A percentile compares a stretch with the other conserved stretches of the same genome.
Evolutionary conservation across 2,797 vertebrate genomes (phyloP).

Genomic region (Cheirogaleus major): DNA sequence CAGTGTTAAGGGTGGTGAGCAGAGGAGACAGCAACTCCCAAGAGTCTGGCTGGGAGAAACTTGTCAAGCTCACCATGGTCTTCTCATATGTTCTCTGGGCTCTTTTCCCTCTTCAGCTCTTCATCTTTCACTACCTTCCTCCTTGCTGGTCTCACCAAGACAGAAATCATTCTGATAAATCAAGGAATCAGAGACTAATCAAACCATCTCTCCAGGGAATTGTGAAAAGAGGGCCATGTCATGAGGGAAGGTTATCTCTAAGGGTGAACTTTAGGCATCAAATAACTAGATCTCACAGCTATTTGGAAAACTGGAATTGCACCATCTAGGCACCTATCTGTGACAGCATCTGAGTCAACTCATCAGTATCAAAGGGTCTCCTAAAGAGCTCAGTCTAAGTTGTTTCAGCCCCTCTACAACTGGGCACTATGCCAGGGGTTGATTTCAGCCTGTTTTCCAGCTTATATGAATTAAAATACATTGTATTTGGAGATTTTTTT

Average conservation of each 20-base stretch:
- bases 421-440: background rate
- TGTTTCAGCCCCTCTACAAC: background rate
- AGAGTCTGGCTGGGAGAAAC: background rate
- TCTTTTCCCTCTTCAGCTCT: background rate
- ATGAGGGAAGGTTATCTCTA: background rate
- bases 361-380: background rate
- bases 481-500: background rate
- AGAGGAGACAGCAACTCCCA: background rate
- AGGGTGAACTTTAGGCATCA: background rate
- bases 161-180: background rate
- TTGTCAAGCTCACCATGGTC: too few relatives aligned
- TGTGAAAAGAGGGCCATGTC: background rate
- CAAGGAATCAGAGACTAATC: background rate
- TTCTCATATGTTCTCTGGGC: background rate
- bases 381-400: background rate
- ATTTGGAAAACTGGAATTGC: background rate
- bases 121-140: background rate
- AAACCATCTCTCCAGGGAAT: background rate
- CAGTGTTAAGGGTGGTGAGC: background rate
- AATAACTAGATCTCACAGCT: background rate
- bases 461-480: background rate
- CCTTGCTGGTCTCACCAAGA: background rate
- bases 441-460: background rate
- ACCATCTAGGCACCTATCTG: background rate
- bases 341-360: background rate